These are phyloP conservation scores for Palloptera scutellata DNA, from an alignment of 2,888 invertebrate species.

Conservation along the genomic window DNA sequence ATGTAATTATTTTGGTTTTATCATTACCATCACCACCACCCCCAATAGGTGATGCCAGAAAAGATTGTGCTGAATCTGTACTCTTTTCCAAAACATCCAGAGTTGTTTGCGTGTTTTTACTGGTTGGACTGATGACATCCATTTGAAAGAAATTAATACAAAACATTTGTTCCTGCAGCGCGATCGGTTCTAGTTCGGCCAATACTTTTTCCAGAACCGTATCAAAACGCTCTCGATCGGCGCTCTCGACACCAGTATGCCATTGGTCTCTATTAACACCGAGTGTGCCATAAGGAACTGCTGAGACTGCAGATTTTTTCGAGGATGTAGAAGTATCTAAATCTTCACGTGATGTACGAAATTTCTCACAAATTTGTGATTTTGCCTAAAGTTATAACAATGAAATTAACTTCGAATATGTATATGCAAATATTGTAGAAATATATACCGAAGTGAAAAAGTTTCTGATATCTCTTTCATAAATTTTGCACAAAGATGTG, in stretches of 20 bases:
- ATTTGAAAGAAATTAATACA: slow-evolving; percentile 91
- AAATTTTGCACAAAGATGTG: slow-evolving; percentile 82
- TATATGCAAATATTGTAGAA: not conserved
- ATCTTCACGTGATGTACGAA: slow-evolving; percentile 64
- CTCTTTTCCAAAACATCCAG: slow-evolving; percentile 65
- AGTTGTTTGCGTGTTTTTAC: slow-evolving; percentile 69
- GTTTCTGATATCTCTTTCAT: slow-evolving; percentile 80
- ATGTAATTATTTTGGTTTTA: not conserved
- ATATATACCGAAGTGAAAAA: slow-evolving; percentile 55
- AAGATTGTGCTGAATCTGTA: slow-evolving; percentile 54
- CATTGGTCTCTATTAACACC: slow-evolving; percentile 73
- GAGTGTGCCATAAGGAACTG: slow-evolving; percentile 64
- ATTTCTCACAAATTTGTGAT: slow-evolving; percentile 57
- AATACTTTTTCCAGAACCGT: slow-evolving; percentile 84
- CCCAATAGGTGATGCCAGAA: slow-evolving; percentile 44
- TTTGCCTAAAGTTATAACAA: slow-evolving; percentile 51
- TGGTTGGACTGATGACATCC: slow-evolving; percentile 70
- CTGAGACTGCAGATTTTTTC: slow-evolving; percentile 59
- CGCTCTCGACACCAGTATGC: slow-evolving; percentile 70
- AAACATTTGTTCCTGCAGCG: slow-evolving; percentile 94
- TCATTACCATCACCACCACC: slow-evolving; percentile 39
- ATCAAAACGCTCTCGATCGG: slow-evolving; percentile 70
- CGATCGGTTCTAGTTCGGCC: slow-evolving; percentile 87
- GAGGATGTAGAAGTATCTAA: slow-evolving; percentile 62
- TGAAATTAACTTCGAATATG: not conserved